Evolutionary conservation across 2,797 vertebrate genomes (phyloP), one percentile per base, ranked within the genome.

Genomic region (Propithecus perrieri): DNA sequence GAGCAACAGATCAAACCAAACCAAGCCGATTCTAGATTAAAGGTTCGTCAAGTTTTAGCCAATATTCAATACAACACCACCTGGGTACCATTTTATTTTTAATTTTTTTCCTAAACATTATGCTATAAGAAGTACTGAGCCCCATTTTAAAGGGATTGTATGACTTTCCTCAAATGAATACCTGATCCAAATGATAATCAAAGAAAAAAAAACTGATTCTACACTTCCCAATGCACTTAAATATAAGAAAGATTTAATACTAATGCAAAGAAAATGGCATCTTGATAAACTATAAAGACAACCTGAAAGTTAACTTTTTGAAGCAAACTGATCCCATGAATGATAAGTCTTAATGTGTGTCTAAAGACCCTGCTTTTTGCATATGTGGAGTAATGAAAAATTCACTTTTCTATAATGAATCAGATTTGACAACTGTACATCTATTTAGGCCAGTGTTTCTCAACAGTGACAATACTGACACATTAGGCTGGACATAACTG

Each of bases 271-370:
- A 92, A 89, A 96, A 95, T 13, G 26, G 15, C n/a, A 71, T 92
- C 83, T 91, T 86, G 57, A 91, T 74, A 95, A 94, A 88, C 63
- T 86, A 43, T 91, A 83, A 95, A 89, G 63, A 78, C 63, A 91
- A 89, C 30, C 4, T 88, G 24, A 87, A 79, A 96, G 94, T 79
- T 9, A 50, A 33, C 35, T 71, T 76, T 91, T 65, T 71, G 74
- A 95, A 91, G 50, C 33, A 83, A 86, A 95, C 4, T 61, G 48
- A 95, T 24, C n/a, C 67, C 24, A 61, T 8, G 11, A 86, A 91
- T 50, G n/a, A 9, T 61, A 93, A 95, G n/a, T 69, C 30, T 78
- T 84, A 89, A 74, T 50, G 22, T 65, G 57, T 5, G 9, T 79
- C 33, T 90, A 75, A 87, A 89, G 43, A 78, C 18, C 22, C 20